Base-by-base conservation (phyloP, 2,888 invertebrate species). In the Oscheius myriophilus region DNA sequence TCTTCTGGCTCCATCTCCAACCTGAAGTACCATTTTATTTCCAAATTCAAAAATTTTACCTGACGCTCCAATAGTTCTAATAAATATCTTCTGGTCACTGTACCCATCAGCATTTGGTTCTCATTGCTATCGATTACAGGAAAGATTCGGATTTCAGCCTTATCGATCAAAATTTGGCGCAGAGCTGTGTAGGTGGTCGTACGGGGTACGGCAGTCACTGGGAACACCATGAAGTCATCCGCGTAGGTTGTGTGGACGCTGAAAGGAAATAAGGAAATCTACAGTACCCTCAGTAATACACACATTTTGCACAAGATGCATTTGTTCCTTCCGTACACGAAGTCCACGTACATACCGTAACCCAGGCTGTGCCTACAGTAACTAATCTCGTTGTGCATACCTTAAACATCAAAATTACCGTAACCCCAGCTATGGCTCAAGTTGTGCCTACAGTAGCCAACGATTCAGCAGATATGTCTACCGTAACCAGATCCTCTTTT, bases 141-240 rank as follows among this genome's bases (percentile, higher is more conserved):
- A 86, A 96, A 93, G 70, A 93, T 92, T 76, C 93, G 91, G 33
- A 93, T 88, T 67, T 90, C 90, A 67, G 90, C 91, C 81, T 92
- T 91, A 53, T 92, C 91, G 77, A 93, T 93, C 16, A 97, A 89
- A 25, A 93, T 45, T 7, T 69, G 53, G 86, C 94, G 93, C 11
- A 97, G 89, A 83, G 93, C 92, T 78, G 92, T 92, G 89, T 94
- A 97, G 1, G 92, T 93, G 89, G 96, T 95, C 25, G 78, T 69
- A 70, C 92, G 92, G 86, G 95, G 84, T 45, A 89, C 76, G 64
- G 78, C 86, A 33, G 85, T 80, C 16, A 88, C 87, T 11, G 88
- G 86, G 11, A 84, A 82, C 21, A 95, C 91, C 97, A 98, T 98
- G 86, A 98, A 96, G 87, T 97, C 94, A 88, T 96, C 96, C 16